A percentile compares a stretch with the other conserved stretches of the same genome.
phyloP scores from a whole-genome alignment of 2,797 vertebrate genomes.

The Acipenser transmontanus region DNA sequence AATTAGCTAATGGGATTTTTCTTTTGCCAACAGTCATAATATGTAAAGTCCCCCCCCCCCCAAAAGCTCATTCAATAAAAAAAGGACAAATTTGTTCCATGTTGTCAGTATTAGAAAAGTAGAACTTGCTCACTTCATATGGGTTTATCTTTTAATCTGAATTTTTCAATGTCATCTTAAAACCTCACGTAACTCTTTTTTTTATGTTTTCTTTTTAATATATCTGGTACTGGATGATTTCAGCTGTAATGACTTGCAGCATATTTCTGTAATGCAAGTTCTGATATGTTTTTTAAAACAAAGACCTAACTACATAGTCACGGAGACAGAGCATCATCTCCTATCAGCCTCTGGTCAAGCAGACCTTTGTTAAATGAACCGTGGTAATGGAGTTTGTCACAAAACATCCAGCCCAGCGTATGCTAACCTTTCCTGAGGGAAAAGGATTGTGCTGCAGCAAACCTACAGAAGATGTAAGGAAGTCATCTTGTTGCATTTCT shows the following conservation, averaged over 20 bases:
- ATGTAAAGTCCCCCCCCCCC: no score
- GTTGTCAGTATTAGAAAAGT: no score
- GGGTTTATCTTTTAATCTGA: no score
- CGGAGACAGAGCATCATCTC: fast-evolving
- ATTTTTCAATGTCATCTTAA: no score
- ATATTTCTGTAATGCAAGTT: no score
- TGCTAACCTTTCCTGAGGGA: fast-evolving
- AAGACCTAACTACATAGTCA: fast-evolving
- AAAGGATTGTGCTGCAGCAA: not conserved
- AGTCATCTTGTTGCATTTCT: not conserved
- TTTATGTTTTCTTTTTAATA: no score
- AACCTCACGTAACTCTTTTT: no score
- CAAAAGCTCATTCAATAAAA: no score
- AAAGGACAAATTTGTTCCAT: no score
- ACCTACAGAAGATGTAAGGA: not conserved
- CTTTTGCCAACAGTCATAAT: constrained; percentile 46
- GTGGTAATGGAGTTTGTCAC: not conserved
- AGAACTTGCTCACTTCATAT: no score
- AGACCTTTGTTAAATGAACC: not conserved
- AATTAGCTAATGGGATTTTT: constrained; percentile 52
- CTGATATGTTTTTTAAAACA: not conserved
- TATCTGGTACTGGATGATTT: no score
- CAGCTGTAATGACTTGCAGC: no score
- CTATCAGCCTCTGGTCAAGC: fast-evolving
- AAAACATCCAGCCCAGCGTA: not conserved